phyloP scores from a whole-genome alignment of 1,140 invertebrate genomes.

The Bombus cullumanus region DNA sequence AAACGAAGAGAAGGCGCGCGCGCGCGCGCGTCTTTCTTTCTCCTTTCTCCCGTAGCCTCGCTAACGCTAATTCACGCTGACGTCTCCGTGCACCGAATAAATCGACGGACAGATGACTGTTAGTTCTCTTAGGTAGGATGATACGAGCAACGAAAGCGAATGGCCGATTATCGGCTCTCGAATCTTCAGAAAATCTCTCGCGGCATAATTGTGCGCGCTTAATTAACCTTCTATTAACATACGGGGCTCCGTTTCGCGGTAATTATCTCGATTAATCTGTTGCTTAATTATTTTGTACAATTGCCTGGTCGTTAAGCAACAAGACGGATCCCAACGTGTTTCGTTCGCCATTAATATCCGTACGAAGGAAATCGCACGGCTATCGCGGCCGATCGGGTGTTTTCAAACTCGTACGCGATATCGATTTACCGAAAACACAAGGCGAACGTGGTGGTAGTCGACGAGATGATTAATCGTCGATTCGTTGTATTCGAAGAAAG shows the following conservation, averaged over 20 bases:
- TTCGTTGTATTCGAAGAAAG: conserved; percentile 24
- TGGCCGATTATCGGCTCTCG: background rate
- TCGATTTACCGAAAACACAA: background rate
- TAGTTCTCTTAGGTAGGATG: background rate
- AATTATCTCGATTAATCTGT: conserved; percentile 23
- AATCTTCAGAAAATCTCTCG: background rate
- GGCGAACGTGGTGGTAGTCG: background rate
- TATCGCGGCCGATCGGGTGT: too few species aligned
- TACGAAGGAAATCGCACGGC: too few species aligned
- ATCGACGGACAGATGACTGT: conserved; percentile 57
- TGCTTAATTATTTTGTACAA: background rate
- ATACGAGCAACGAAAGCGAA: conserved; percentile 29
- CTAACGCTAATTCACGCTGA: conserved; percentile 74
- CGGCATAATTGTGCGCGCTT: background rate
- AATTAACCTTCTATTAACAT: conserved; percentile 30
- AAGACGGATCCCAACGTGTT: background rate
- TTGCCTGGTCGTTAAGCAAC: background rate
- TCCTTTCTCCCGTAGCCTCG: conserved; percentile 32
- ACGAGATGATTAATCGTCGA: conserved; percentile 21
- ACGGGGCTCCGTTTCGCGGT: background rate
- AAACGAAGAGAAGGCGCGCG: conserved; percentile 62
- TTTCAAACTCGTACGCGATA: background rate
- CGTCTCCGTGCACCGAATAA: conserved; percentile 63
- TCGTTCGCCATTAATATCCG: background rate
- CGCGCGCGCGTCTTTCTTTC: conserved; percentile 57